Percentiles rank a stretch among this genome's conserved stretches.
These are phyloP conservation scores for Ploceus nigricollis DNA, from an alignment of 2,113 vertebrate genomes.

Conservation along the genomic window DNA sequence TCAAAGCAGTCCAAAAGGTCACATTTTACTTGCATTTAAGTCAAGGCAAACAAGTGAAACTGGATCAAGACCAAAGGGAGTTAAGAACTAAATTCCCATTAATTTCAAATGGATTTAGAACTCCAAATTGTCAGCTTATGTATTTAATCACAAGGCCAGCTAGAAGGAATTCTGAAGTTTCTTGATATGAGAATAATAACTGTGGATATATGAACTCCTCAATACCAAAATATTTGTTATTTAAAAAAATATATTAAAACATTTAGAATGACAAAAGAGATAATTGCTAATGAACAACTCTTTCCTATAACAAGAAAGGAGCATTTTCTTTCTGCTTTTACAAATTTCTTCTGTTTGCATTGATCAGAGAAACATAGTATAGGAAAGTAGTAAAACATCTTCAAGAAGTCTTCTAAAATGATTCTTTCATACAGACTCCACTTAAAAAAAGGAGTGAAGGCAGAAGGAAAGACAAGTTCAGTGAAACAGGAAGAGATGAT, in stretches of 20 bases:
- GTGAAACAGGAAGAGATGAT: neutral
- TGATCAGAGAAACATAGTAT: neutral
- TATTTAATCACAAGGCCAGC: neutral
- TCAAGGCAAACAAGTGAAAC: neutral
- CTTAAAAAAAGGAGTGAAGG: neutral
- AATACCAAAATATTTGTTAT: neutral
- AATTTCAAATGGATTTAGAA: slow-evolving; percentile 34
- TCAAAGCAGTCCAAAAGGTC: slow-evolving; percentile 10
- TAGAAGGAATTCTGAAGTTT: neutral
- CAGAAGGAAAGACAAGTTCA: neutral
- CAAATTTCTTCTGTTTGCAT: neutral
- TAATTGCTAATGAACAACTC: neutral
- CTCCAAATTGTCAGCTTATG: neutral
- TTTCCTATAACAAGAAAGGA: neutral
- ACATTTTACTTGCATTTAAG: neutral
- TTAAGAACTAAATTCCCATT: slow-evolving; percentile 33
- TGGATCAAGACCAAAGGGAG: slow-evolving; percentile 28
- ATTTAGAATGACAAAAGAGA: neutral
- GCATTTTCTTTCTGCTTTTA: neutral
- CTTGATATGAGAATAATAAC: neutral
- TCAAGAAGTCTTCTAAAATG: neutral
- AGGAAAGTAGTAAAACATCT: neutral
- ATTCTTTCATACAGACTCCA: neutral
- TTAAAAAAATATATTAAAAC: neutral
- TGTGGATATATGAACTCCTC: neutral